These are phyloP conservation scores for Meta bourneti DNA, from an alignment of 2,888 invertebrate genomes.

Conservation along the genomic window DNA sequence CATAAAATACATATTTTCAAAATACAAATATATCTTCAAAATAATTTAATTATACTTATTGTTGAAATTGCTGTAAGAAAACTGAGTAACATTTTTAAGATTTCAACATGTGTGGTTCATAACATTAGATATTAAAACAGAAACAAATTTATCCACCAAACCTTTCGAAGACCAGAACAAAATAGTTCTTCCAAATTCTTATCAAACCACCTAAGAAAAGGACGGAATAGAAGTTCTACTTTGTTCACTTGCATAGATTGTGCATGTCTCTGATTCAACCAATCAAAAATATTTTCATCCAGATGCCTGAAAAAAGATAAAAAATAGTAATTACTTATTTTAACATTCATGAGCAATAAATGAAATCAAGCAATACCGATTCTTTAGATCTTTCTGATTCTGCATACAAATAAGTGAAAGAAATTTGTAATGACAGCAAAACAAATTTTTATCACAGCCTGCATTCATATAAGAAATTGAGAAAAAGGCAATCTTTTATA, in stretches of 20 bases:
- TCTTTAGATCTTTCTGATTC: not conserved
- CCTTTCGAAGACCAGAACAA: constrained; percentile 80
- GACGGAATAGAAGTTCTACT: constrained; percentile 80
- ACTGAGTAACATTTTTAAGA: no score
- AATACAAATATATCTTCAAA: no score
- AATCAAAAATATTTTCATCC: constrained; percentile 47
- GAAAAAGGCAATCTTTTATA: no score
- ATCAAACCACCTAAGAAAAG: constrained; percentile 81
- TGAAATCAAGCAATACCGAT: not conserved
- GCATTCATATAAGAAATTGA: no score
- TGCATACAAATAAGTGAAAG: not conserved
- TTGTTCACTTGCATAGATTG: constrained; percentile 72
- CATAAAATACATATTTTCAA: no score
- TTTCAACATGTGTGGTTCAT: no score
- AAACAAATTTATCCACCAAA: constrained; percentile 71
- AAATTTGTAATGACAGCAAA: not conserved
- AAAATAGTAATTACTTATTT: not conserved
- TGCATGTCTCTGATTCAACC: constrained; percentile 49
- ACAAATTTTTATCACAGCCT: not conserved
- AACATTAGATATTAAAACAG: no score
- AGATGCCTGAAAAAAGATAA: constrained; percentile 34
- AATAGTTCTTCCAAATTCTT: constrained; percentile 80
- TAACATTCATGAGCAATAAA: no score
- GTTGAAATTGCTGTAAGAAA: no score
- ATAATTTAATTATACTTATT: no score